These are phyloP conservation scores for Heterocephalus glaber DNA, from an alignment of 2,113 vertebrate species.

Conservation along the genomic window DNA sequence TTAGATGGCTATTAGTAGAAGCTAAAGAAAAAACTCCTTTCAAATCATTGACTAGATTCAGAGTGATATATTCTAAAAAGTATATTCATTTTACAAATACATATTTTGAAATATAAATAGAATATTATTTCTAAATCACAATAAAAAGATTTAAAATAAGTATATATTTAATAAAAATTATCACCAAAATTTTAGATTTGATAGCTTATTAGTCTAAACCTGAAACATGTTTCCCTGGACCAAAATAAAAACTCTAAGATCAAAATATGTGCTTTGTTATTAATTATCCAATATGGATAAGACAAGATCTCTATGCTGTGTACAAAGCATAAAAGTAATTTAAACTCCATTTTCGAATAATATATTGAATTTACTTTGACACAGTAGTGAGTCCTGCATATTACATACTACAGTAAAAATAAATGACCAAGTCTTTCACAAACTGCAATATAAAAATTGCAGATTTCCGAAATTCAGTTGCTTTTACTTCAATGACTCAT, in stretches of 20 bases:
- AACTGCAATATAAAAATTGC: slow-evolving; percentile 29
- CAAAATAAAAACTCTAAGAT: slow-evolving; percentile 49
- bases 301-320: background rate
- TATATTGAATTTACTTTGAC: slow-evolving; percentile 55
- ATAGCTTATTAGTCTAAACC: background rate
- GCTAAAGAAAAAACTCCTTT: slow-evolving; percentile 3
- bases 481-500: slow-evolving; percentile 17
- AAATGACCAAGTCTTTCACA: slow-evolving; percentile 42
- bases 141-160: slow-evolving; percentile 11
- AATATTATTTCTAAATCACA: slow-evolving; percentile 42
- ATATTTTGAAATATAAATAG: slow-evolving; percentile 52
- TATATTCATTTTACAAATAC: slow-evolving; percentile 44
- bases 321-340: slow-evolving; percentile 62
- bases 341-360: slow-evolving; percentile 60
- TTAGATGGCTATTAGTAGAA: background rate
- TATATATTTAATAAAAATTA: background rate
- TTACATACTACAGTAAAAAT: slow-evolving; percentile 55
- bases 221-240: slow-evolving; percentile 1
- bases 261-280: slow-evolving; percentile 31
- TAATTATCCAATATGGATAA: slow-evolving; percentile 36
- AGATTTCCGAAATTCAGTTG: slow-evolving; percentile 48
- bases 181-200: slow-evolving; percentile 49
- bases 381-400: background rate
- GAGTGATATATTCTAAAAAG: slow-evolving; percentile 38
- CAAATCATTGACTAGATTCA: slow-evolving; percentile 1